These are phyloP conservation scores for Colossoma macropomum DNA, from an alignment of 2,113 vertebrate species.

Conservation along the genomic window DNA sequence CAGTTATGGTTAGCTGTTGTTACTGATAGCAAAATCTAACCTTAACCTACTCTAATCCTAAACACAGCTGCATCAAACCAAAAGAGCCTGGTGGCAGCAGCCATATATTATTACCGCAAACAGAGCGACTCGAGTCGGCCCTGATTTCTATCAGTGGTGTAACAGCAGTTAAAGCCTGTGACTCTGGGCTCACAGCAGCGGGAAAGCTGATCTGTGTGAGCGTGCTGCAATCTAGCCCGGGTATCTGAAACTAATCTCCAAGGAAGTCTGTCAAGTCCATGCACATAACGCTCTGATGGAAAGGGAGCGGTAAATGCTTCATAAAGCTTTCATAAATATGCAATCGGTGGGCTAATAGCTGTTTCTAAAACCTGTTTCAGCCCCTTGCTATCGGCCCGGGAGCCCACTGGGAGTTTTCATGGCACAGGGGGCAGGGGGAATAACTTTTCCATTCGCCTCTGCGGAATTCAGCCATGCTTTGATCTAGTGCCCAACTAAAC, in stretches of 20 bases:
- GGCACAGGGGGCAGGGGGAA: slow-evolving; percentile 61
- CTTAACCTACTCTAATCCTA: background rate
- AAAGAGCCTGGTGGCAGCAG: background rate
- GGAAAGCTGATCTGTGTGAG: slow-evolving; percentile 50
- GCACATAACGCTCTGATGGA: slow-evolving; percentile 73
- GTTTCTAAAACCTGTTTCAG: slow-evolving; percentile 66
- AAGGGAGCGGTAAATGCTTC: slow-evolving; percentile 73
- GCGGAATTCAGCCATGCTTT: slow-evolving; percentile 59
- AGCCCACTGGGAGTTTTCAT: slow-evolving; percentile 64
- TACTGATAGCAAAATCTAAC: background rate
- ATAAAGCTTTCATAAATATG: slow-evolving; percentile 79
- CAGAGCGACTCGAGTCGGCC: slow-evolving; percentile 47
- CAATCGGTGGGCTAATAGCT: slow-evolving; percentile 68
- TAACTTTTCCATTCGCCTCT: slow-evolving; percentile 62
- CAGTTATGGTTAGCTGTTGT: background rate
- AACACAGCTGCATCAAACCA: background rate
- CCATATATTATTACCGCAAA: background rate
- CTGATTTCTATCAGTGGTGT: slow-evolving; percentile 66
- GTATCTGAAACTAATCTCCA: slow-evolving; percentile 73
- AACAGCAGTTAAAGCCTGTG: slow-evolving; percentile 48
- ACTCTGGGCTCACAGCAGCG: slow-evolving; percentile 26
- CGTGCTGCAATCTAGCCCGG: slow-evolving; percentile 63
- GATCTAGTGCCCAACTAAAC: slow-evolving; percentile 54
- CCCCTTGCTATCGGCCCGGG: slow-evolving; percentile 67
- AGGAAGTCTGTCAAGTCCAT: slow-evolving; percentile 74